Evolutionary conservation across 2,113 vertebrate species (phyloP).

Genomic region (Solea solea): DNA sequence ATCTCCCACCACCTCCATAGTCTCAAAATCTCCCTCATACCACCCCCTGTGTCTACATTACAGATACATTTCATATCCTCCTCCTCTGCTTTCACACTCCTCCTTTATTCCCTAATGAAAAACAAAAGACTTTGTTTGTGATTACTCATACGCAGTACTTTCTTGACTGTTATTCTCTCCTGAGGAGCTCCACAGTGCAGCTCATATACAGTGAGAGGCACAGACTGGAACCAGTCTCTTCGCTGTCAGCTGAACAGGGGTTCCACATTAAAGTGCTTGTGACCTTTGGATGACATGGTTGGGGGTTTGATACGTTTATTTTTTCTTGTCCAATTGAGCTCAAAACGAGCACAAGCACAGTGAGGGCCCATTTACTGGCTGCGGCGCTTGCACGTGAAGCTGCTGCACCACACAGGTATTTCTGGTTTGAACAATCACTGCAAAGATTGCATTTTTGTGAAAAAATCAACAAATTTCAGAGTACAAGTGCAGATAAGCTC

Average conservation of each 20-base stretch:
- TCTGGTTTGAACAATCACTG: background rate
- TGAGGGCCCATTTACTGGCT: constrained; percentile 45
- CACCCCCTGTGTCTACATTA: background rate
- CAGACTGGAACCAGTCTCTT: constrained; percentile 28
- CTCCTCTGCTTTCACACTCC: background rate
- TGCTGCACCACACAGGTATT: constrained; percentile 2
- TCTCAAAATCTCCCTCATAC: constrained; percentile 3
- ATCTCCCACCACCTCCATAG: background rate
- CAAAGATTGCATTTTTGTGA: background rate
- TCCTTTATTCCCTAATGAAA: constrained; percentile 45
- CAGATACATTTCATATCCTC: constrained; percentile 1
- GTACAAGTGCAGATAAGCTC: background rate
- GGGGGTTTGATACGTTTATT: constrained; percentile 49
- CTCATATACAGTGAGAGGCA: background rate
- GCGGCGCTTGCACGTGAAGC: constrained; percentile 30
- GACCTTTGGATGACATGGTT: constrained; percentile 63
- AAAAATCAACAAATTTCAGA: background rate
- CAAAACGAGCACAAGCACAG: constrained; percentile 48
- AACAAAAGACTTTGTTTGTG: constrained; percentile 46
- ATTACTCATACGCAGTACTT: constrained; percentile 58
- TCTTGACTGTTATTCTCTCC: constrained; percentile 56
- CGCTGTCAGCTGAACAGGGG: background rate
- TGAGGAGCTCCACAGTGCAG: constrained; percentile 43
- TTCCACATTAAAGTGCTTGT: constrained; percentile 58
- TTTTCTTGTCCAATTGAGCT: constrained; percentile 51